Conservation (phyloP, 1,140 invertebrate genomes). For the Drosophila willistoni region DNA sequence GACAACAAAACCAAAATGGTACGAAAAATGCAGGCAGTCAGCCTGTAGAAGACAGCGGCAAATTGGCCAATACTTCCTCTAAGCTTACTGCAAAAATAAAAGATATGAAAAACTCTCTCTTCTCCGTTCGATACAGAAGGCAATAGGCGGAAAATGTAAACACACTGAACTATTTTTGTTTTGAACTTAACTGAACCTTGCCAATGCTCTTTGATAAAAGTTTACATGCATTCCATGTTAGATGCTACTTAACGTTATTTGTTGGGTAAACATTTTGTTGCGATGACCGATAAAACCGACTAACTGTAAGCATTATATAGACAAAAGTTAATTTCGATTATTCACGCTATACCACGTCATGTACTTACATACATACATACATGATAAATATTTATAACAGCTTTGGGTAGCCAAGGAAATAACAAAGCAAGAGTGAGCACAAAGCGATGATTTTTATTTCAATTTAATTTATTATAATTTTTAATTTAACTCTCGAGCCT, state of each 20-base stretch:
- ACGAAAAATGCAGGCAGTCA: slow-evolving; percentile 62
- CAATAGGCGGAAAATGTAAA: background rate
- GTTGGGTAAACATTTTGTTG: background rate
- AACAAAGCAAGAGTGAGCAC: background rate
- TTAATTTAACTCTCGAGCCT: too few species aligned
- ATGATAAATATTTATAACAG: background rate
- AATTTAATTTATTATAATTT: too few species aligned
- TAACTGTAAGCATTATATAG: slow-evolving; percentile 8
- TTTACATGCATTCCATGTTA: background rate
- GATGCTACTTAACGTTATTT: background rate
- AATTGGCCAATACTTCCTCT: slow-evolving; percentile 29
- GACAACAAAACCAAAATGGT: slow-evolving; percentile 40
- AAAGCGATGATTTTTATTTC: too few species aligned
- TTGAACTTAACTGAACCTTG: background rate
- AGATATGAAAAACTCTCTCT: slow-evolving; percentile 8
- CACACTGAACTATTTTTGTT: background rate
- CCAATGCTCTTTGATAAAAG: background rate
- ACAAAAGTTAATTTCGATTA: background rate
- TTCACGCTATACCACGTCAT: background rate
- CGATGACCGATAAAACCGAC: slow-evolving; percentile 1
- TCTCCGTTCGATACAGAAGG: too few species aligned
- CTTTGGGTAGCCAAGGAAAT: background rate
- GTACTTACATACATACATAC: too few species aligned
- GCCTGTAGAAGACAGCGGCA: slow-evolving; percentile 38
- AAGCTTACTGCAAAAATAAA: slow-evolving; percentile 19